Base-by-base conservation (phyloP, 2,797 vertebrate species). In the Phoebastria nigripes region DNA sequence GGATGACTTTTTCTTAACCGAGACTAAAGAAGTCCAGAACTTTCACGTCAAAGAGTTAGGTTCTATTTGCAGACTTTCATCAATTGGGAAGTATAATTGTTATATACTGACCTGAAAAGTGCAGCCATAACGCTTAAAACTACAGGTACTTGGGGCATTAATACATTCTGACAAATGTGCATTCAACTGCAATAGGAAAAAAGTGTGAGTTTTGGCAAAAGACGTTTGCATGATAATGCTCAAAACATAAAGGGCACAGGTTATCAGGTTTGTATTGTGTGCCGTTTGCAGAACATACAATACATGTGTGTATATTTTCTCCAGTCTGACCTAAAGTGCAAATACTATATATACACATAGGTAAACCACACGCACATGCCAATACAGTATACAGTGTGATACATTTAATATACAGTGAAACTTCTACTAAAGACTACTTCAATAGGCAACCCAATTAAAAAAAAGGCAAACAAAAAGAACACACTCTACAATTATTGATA, bases 161-260 rank as follows among this genome's bases (percentile, higher is more conserved):
- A 99, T 99, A 98, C 99, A 99, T 97, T 99, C 99, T 76, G 99
- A 99, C 97, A 99, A 99, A 98, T 99, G 99, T 98, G 97, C 99
- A 97, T 98, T 98, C 97, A 99, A 98, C 99, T 99, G 98, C 97
- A 98, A 96, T 93, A 94, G 98, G 98, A 98, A 98, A 98, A 97
- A 98, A 98, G 97, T 95, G 91, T 98, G 98, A 98, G 97, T 98
- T 98, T 98, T 97, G 97, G 97, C 96, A 98, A 96, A 89, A 97
- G 96, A 98, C 96, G 96, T 94, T 97, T 92, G 97, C 97, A 98
- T 88, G 96, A 96, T 96, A 97, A 97, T 95, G 97, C 95, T 97
- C 94, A 96, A 93, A 97, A 98, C 97, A 98, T 94, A 94, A 91
- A 97, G 97, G 97, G 97, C 96, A 98, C 96, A 94, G 93, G 87